phyloP scores from a whole-genome alignment of 2,888 invertebrate species.

The Apeira syringaria region DNA sequence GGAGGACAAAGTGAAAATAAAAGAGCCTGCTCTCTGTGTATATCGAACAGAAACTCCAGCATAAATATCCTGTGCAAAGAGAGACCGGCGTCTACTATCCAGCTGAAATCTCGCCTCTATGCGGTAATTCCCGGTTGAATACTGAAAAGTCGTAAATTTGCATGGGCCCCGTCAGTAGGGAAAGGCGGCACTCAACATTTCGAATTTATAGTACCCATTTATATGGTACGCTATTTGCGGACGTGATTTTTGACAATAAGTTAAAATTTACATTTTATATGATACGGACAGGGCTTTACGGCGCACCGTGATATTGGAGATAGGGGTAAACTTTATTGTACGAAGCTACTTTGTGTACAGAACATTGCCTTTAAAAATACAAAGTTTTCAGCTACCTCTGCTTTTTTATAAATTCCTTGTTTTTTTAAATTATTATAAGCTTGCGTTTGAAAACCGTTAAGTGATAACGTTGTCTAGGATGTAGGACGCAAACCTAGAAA shows the following conservation, averaged over 20 bases:
- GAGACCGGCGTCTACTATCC: conserved; percentile 50
- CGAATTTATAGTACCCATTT: conserved; percentile 67
- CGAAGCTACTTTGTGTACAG: conserved; percentile 13
- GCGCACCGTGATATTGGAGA: conserved; percentile 33
- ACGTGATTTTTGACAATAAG: conserved; percentile 73
- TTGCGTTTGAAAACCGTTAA: too few relatives aligned
- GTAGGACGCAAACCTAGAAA: too few relatives aligned
- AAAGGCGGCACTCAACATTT: conserved; percentile 57
- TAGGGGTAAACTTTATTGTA: conserved; percentile 32
- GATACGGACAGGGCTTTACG: conserved; percentile 51
- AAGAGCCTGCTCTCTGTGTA: conserved; percentile 25
- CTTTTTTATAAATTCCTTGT: too few relatives aligned
- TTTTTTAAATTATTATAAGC: too few relatives aligned
- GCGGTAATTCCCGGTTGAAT: conserved; percentile 71
- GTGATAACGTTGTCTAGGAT: too few relatives aligned
- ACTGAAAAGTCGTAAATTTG: conserved; percentile 77
- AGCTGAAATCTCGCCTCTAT: conserved; percentile 62
- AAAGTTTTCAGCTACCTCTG: conserved; percentile 7
- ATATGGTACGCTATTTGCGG: conserved; percentile 63
- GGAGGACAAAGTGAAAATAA: conserved; percentile 21
- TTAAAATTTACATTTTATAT: conserved; percentile 71
- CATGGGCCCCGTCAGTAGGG: conserved; percentile 60
- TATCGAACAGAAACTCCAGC: conserved; percentile 42
- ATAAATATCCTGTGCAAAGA: conserved; percentile 49
- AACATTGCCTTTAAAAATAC: conserved; percentile 8